These are phyloP conservation scores for Pogona vitticeps DNA, from an alignment of 2,113 vertebrate genomes.

Conservation along the genomic window DNA sequence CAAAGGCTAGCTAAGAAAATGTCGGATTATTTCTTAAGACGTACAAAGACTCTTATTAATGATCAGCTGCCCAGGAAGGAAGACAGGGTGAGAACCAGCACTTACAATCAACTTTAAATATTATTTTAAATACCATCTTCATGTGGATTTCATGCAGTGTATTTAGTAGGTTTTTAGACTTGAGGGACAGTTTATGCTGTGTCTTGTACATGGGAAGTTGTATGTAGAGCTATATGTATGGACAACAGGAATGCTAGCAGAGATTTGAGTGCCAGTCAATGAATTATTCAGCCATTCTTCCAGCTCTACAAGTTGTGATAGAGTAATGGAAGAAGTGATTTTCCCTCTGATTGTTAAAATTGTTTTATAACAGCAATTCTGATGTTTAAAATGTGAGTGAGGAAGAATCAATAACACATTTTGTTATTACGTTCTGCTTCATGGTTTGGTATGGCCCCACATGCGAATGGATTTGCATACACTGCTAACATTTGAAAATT, in stretches of 20 bases:
- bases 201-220: neutral
- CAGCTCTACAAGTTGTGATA: neutral
- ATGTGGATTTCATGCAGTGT: neutral
- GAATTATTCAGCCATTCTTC: neutral
- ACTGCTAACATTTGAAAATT: neutral
- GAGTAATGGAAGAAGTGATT: neutral
- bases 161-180: neutral
- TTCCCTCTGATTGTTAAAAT: neutral
- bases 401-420: neutral
- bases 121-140: neutral
- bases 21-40: slow-evolving; percentile 86
- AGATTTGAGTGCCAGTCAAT: neutral
- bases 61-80: slow-evolving; percentile 92
- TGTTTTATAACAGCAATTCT: neutral
- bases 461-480: neutral
- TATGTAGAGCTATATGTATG: neutral
- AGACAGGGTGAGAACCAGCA: slow-evolving; percentile 82
- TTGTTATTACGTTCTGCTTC: neutral
- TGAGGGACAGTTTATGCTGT: neutral
- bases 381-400: neutral
- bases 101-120: slow-evolving; percentile 26
- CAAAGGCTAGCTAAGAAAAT: slow-evolving; percentile 82
- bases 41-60: slow-evolving; percentile 89
- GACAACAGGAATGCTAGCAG: neutral
- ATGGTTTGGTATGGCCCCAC: neutral